A percentile compares a stretch with the other conserved stretches of the same genome.
phyloP scores from a whole-genome alignment of 2,797 vertebrate species.

The Neosilurus mollespiculum region DNA sequence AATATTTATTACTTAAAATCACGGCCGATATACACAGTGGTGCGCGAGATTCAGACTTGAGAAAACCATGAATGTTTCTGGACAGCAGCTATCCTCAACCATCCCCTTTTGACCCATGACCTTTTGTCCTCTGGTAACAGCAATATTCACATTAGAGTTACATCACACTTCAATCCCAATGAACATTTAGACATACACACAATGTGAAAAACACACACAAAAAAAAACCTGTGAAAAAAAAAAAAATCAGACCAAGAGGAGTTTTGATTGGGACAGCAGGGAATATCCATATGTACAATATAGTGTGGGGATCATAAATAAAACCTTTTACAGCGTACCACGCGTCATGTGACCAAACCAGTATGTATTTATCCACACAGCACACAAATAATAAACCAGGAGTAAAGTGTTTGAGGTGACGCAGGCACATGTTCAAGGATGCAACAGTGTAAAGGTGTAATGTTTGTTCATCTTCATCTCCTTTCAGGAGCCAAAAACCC shows the following conservation, averaged over 20 bases:
- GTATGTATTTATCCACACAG: background rate
- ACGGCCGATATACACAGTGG: background rate
- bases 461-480: background rate
- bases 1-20: slow-evolving; percentile 37
- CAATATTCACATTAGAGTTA: background rate
- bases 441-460: too few relatives aligned
- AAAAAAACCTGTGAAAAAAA: background rate
- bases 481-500: background rate
- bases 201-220: background rate
- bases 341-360: background rate
- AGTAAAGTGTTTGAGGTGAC: background rate
- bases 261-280: background rate
- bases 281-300: too few relatives aligned
- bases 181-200: background rate
- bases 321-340: background rate
- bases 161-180: background rate
- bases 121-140: background rate
- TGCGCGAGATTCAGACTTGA: background rate
- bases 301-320: too few relatives aligned
- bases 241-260: background rate
- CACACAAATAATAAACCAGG: background rate
- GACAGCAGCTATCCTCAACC: background rate
- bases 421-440: background rate
- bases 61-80: background rate
- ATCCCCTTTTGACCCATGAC: background rate